Evolutionary conservation across 2,113 vertebrate genomes (phyloP), one percentile per base, ranked within the genome.

Genomic region (Trochalopteron elliotii): DNA sequence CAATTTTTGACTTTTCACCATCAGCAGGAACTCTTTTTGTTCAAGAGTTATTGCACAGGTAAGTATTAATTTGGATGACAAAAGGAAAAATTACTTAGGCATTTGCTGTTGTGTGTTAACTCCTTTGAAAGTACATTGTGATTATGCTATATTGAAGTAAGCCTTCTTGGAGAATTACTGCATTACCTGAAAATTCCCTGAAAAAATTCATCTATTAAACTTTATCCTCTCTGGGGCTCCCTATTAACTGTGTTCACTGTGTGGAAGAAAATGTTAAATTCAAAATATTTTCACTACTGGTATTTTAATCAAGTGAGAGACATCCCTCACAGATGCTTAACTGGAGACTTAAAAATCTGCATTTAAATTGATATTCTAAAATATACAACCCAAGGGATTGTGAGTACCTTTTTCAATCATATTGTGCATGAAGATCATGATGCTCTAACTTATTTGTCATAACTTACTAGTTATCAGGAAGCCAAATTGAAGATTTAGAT

Each of bases 291-390:
- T 97, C 96, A 82, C 47, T 90, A 57, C 85, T 68, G 22, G 44
- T 81, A 87, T 97, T 98, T 96, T 96, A 97, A 97, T 98, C 96
- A 97, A 97, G 79, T 87, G 76, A 94, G 87, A 96, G 69, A 81
- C 39, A 74, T 96, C 76, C 80, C 87, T 89, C 60, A 71, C 39
- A 72, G 33, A 78, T 95, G 40, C 31, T 96, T 92, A 94, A 95
- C 93, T 30, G 16, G 84, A 74, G 82, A 97, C 60, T 95, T 97
- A 89, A 94, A 97, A 97, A 97, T 98, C 95, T 98, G 95, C 96
- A 98, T 98, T 98, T 97, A 98, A 96, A 98, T 97, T 97, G 95
- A 96, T 71, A 82, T 95, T 97, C 79, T 84, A 81, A 97, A 97
- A 92, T 95, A 80, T 89, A 87, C 93, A 96, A 70, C 90, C 79